These are phyloP conservation scores for Ephydatia muelleri DNA, from an alignment of 37 sponge, comb jelly and placozoan genomes.

Conservation along the genomic window DNA sequence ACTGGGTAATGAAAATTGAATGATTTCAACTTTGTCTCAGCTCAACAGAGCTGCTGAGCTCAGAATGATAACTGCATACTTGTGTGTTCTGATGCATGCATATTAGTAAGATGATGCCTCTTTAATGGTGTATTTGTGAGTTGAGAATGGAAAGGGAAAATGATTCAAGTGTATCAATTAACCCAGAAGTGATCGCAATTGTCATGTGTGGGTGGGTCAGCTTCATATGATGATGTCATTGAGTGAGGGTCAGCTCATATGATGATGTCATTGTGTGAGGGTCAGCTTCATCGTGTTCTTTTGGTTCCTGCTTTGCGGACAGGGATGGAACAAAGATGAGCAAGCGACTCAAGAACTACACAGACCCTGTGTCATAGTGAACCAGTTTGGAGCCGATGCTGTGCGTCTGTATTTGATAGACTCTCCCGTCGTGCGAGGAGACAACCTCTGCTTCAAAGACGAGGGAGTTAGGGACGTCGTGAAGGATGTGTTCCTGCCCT, in stretches of 20 bases:
- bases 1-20: background rate
- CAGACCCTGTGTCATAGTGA: conserved; percentile 88
- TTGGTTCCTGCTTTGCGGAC: background rate
- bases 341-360: conserved; percentile 98
- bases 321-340: conserved; percentile 98
- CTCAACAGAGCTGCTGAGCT: background rate
- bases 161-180: too few species aligned
- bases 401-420: conserved; percentile 93
- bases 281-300: too few species aligned
- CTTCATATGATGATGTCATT: too few species aligned
- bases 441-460: conserved; percentile 90
- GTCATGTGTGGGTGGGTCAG: too few species aligned
- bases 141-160: too few species aligned
- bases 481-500: conserved; percentile 98
- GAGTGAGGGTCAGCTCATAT: background rate
- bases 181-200: too few species aligned
- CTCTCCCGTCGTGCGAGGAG: conserved; percentile 96
- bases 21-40: background rate
- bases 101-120: too few species aligned
- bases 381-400: conserved; percentile 93
- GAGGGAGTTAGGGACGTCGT: conserved; percentile 92
- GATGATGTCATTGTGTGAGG: too few species aligned
- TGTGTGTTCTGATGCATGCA: background rate
- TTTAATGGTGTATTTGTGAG: too few species aligned
- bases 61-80: background rate